Evolutionary conservation across 2,888 invertebrate genomes (phyloP), one percentile per base, ranked within the genome.

Genomic region (Rotaria sp.): DNA sequence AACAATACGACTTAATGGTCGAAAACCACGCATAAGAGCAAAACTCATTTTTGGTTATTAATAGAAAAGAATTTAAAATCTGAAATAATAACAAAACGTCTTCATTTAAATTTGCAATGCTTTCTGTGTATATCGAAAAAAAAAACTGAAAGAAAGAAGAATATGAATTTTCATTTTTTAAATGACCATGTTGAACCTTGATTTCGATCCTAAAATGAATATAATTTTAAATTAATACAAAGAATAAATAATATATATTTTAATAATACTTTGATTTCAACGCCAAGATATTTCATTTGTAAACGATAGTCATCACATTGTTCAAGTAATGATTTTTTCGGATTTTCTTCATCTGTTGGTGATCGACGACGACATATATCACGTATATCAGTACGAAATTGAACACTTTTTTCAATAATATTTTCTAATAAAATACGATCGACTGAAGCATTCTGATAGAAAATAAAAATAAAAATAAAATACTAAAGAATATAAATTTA

Each of bases 371-470:
- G 80, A n/a, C 80, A 45, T 41, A 80, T 80, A 15, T 80, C 45
- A n/a, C 80, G 80, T 80, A 80, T 45, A 80, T 80, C 45, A 26
- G 26, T 80, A 80, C 80, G 80, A 80, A 80, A 80, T n/a, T 80
- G 80, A 26, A 80, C 80, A 45, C 45, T 45, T 45, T 45, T 45
- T 41, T 80, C 80, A 41, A 80, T 24, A 13, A 80, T 45, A 45
- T 80, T 80, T 45, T 41, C 45, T 26, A 80, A 45, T 45, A 80
- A 26, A 45, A 45, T 80, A 45, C 15, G 45, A 80, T 80, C 45
- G 4, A 45, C 45, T 35, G 67, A 67, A 38, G 45, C 4, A 45
- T 80, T 80, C 80, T 80, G n/a, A 38, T 30, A 67, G 7, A 35
- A 18, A 21, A 30, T 2, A 11, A 8, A 35, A 52, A 52, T 2